Evolutionary conservation across 2,888 invertebrate genomes (phyloP), one percentile per base, ranked within the genome.

Genomic region (Eilema caniola): DNA sequence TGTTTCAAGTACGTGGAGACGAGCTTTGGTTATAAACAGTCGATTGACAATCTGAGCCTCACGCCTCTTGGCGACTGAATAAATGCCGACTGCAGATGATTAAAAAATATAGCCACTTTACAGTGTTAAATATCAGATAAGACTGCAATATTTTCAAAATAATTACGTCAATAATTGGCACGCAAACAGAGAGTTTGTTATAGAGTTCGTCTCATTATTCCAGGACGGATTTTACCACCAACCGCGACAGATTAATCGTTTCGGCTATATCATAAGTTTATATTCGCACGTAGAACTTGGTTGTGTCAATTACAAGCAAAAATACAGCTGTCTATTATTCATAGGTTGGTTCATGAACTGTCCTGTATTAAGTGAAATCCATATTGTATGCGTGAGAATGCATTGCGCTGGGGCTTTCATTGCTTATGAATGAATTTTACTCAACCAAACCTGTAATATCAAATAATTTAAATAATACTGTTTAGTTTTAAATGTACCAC

Each of bases 91-190:
- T 84, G 76, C 81, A 85, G 85, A 85, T 87, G 89, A 91, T 91
- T 92, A 91, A 93, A 92, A 92, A 89, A 92, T 92, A 93, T 91
- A 80, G 86, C 90, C 89, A 85, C 89, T 89, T 92, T 87, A 87
- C 81, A 85, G 89, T 89, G 90, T 91, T 92, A 92, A 94, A 93
- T 92, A 92, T 90, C 88, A 90, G 90, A 92, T 92, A 92, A 90
- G 89, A 88, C 86, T 74, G 89, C 89, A 90, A 94, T 95, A 95
- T 93, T 93, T 95, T 95, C 89, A 93, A 94, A 92, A 94, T 95
- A 95, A 95, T 94, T 93, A 93, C 94, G 91, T 91, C 93, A 93
- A 95, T 95, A 95, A 95, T 95, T 95, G 95, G 94, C 94, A 94
- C 93, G 93, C 91, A 89, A 90, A 89, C 78, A 72, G 80, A 85